Evolutionary conservation across 2,113 vertebrate genomes (phyloP).

Genomic region (Periophthalmodon schlosseri): DNA sequence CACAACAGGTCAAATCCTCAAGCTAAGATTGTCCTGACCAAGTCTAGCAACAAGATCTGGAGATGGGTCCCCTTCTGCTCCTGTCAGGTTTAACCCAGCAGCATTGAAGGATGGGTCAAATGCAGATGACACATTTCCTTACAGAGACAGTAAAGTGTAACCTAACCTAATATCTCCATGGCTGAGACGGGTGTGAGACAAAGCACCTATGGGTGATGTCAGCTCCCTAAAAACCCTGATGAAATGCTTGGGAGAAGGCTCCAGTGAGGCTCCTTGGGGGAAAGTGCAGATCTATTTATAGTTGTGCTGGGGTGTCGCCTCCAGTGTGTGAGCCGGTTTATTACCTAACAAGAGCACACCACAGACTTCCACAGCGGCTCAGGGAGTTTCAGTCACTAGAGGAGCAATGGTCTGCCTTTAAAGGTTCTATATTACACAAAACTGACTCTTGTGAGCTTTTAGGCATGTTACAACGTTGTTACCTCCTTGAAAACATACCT

Average conservation of each 20-base stretch:
- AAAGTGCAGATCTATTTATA: slow-evolving; percentile 68
- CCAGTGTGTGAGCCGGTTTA: slow-evolving; percentile 37
- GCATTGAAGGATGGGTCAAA: too few species aligned
- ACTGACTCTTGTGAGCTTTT: too few species aligned
- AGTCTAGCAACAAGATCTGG: too few species aligned
- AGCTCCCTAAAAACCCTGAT: slow-evolving; percentile 59
- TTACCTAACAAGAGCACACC: slow-evolving; percentile 51
- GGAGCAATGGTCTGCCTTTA: neutral
- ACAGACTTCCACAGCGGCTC: slow-evolving; percentile 2
- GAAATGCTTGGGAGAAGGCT: slow-evolving; percentile 53
- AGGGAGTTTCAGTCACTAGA: slow-evolving; percentile 10
- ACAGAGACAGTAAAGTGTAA: too few species aligned
- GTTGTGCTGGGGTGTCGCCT: slow-evolving; percentile 61
- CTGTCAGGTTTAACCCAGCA: too few species aligned
- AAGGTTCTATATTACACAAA: too few species aligned
- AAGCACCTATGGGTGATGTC: slow-evolving; percentile 49
- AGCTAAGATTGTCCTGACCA: too few species aligned
- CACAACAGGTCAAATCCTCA: too few species aligned
- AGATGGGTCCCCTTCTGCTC: too few species aligned
- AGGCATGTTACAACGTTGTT: too few species aligned
- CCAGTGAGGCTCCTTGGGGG: slow-evolving; percentile 60
- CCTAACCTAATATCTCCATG: slow-evolving; percentile 12
- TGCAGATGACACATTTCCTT: too few species aligned
- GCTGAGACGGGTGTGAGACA: slow-evolving; percentile 28
- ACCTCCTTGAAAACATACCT: too few species aligned